A percentile compares a stretch with the other conserved stretches of the same genome.
Evolutionary conservation across 2,113 vertebrate species (phyloP).

Genomic region (Thermophis baileyi): DNA sequence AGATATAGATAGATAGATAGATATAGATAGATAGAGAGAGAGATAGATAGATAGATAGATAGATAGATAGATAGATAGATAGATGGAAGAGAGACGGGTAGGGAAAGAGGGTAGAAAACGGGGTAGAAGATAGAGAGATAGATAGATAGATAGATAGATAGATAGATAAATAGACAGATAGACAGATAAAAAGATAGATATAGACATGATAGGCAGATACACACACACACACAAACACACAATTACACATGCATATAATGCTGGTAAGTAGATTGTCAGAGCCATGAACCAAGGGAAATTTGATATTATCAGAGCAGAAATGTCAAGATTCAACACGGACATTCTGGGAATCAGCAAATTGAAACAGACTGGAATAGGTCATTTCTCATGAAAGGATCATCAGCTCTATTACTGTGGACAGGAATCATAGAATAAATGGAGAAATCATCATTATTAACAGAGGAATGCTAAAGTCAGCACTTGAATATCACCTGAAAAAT

Average conservation of each 20-base stretch:
- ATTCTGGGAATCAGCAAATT: not conserved
- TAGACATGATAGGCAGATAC: not conserved
- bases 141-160: not conserved
- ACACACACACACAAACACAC: not conserved
- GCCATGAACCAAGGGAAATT: not conserved
- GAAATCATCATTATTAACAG: not conserved
- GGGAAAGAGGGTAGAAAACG: too few relatives aligned
- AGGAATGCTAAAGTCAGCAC: not conserved
- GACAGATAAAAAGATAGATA: not conserved
- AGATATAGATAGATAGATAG: not conserved
- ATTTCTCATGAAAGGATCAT: not conserved
- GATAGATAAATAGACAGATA: not conserved
- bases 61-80: not conserved
- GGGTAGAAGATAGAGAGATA: not conserved
- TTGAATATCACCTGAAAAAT: not conserved
- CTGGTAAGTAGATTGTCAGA: not conserved
- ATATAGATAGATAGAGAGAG: not conserved
- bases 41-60: not conserved
- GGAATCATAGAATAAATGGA: not conserved
- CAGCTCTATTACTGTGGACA: not conserved
- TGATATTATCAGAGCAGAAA: not conserved
- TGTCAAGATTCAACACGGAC: not conserved
- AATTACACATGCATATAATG: not conserved
- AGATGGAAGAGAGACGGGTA: too few relatives aligned
- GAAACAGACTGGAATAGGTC: not conserved